A percentile compares a stretch with the other conserved stretches of the same genome.
Evolutionary conservation across 1,140 invertebrate genomes (phyloP).

Genomic region (Megalonaias nervosa): DNA sequence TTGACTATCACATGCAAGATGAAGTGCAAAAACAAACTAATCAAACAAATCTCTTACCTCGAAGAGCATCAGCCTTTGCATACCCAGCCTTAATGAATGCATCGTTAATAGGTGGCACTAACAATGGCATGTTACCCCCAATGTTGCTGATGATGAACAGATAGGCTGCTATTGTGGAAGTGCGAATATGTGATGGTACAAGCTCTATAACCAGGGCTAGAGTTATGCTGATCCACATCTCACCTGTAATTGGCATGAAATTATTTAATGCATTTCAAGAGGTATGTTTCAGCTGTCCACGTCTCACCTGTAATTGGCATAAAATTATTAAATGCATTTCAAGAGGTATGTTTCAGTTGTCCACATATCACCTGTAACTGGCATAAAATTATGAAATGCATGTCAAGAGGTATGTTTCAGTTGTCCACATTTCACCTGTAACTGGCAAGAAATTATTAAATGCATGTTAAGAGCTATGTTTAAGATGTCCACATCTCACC

Average conservation of each 20-base stretch:
- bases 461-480: too few species aligned
- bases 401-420: too few species aligned
- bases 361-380: too few species aligned
- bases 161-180: slow-evolving; percentile 65
- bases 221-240: slow-evolving; percentile 70
- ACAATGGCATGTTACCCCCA: slow-evolving; percentile 65
- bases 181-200: slow-evolving; percentile 60
- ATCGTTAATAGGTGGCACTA: slow-evolving; percentile 60
- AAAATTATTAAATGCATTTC: too few species aligned
- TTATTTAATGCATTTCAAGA: neutral
- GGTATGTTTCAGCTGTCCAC: too few species aligned
- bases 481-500: too few species aligned
- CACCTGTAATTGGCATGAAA: slow-evolving; percentile 51
- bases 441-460: too few species aligned
- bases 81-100: slow-evolving; percentile 47
- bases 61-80: slow-evolving; percentile 45
- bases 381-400: too few species aligned
- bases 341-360: too few species aligned
- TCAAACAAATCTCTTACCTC: slow-evolving; percentile 47
- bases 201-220: slow-evolving; percentile 65
- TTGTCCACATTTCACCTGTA: neutral
- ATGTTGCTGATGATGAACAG: slow-evolving; percentile 71
- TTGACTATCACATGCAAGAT: too few species aligned
- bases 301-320: neutral
- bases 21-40: neutral